phyloP scores from a whole-genome alignment of 92 coral and sea anemone genomes.

The Pocillopora grandis region DNA sequence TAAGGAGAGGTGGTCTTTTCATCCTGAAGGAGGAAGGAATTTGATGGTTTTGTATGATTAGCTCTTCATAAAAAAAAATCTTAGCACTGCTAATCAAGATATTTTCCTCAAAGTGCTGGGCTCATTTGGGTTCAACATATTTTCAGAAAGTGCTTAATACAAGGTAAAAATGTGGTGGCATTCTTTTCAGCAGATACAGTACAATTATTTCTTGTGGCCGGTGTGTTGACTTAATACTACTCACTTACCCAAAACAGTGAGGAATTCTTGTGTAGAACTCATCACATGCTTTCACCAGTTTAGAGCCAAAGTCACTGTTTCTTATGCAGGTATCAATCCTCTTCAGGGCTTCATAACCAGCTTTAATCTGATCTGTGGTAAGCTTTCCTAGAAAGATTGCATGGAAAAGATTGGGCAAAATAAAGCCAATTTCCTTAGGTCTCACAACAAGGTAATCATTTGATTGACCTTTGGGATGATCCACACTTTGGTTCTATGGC shows the following conservation, averaged over 20 bases:
- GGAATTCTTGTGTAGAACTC: conserved; percentile 96
- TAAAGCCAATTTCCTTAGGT: no score
- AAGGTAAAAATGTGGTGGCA: no score
- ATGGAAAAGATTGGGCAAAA: not conserved
- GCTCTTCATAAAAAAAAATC: no score
- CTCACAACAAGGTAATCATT: no score
- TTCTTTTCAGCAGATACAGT: no score
- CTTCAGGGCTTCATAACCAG: conserved; percentile 91
- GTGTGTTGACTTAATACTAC: no score
- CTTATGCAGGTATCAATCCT: conserved; percentile 85
- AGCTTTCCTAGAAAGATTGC: conserved; percentile 70
- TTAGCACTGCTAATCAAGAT: no score
- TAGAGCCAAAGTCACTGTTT: conserved; percentile 77
- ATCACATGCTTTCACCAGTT: conserved; percentile 88
- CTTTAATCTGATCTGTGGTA: conserved; percentile 94
- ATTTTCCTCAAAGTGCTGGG: no score
- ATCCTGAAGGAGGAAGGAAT: conserved; percentile 43
- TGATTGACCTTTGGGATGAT: no score
- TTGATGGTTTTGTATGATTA: not conserved
- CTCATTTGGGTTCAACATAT: no score
- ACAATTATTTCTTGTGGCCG: not conserved
- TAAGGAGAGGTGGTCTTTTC: conserved; percentile 93
- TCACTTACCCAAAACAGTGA: conserved; percentile 93
- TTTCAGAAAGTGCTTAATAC: no score
- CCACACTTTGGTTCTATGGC: no score